Evolutionary conservation across 2,888 invertebrate species (phyloP), one percentile per base, ranked within the genome.

Genomic region (Pseudanteris insignis): DNA sequence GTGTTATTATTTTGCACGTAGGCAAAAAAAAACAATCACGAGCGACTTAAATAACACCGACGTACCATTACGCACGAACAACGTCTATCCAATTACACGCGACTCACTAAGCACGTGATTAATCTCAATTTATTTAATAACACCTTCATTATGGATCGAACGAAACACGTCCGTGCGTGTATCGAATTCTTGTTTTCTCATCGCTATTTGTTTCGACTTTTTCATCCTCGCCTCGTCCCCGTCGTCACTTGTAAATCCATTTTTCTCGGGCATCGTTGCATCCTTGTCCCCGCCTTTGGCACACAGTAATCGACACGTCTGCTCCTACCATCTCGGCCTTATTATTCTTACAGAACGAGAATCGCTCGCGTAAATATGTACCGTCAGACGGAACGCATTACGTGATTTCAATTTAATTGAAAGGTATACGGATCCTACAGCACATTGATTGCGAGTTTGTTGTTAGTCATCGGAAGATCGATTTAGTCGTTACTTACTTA

Each of bases 111-210:
- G 77, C 74, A 73, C 68, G 71, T 74, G 76, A 77, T 78, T 77
- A 77, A 76, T 77, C 77, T 77, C 75, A 76, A 77, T 78, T 74
- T 74, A 74, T 76, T 77, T 77, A 78, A 78, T 77, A 77, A 77
- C 74, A 73, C 77, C 75, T 77, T 75, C 72, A 77, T 78, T 76
- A 78, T 72, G 67, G 68, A 4, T 6, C 18, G 18, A 63, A 62
- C 40, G 63, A 68, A 66, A 67, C 61, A 37, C 58, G 65, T 63
- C 57, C 64, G 57, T 62, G 66, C 70, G 48, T 66, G 63, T 66
- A 60, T 64, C 63, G 64, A 63, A 64, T 64, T 46, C 63, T 60
- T 53, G 58, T 53, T 41, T 50, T 55, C 25, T 32, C 40, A 21
- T 25, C 25, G 25, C 41, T 57, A 36, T 33, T 55, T 34, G 36